These are phyloP conservation scores for Orchesella cincta DNA, from an alignment of 1,140 invertebrate species.

Conservation along the genomic window DNA sequence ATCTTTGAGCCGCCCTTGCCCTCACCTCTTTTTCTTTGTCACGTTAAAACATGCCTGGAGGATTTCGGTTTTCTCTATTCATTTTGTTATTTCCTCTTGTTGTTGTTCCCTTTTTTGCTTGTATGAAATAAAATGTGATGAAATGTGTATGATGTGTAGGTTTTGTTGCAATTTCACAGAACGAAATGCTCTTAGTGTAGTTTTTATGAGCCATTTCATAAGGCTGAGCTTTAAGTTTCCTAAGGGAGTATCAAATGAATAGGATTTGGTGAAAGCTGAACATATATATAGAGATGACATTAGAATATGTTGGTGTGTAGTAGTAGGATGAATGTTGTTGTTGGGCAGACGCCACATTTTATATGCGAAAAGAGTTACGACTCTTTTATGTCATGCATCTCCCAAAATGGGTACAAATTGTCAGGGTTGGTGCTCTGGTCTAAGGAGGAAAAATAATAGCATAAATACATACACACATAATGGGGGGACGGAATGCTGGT, in stretches of 20 bases:
- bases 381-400: slow-evolving; percentile 20
- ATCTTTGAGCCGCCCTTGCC: background rate
- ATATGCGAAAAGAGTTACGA: slow-evolving; percentile 27
- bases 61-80: background rate
- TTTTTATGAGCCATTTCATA: slow-evolving; percentile 30
- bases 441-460: background rate
- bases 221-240: slow-evolving; percentile 24
- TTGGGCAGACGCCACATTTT: slow-evolving; percentile 27
- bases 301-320: too few relatives aligned
- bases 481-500: background rate
- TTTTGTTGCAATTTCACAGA: background rate
- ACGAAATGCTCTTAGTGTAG: background rate
- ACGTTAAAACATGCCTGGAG: background rate
- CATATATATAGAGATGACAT: too few relatives aligned
- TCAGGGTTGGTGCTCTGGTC: background rate
- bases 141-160: background rate
- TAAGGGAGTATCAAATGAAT: slow-evolving; percentile 24
- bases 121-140: too few relatives aligned
- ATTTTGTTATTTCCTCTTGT: background rate
- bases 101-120: background rate
- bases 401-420: slow-evolving; percentile 8
- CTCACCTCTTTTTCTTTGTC: slow-evolving; percentile 6
- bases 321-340: slow-evolving; percentile 7
- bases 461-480: background rate
- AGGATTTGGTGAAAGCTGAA: slow-evolving; percentile 20